Evolutionary conservation across 2,888 invertebrate genomes (phyloP), one percentile per base, ranked within the genome.

Genomic region (Aquatica leii): DNA sequence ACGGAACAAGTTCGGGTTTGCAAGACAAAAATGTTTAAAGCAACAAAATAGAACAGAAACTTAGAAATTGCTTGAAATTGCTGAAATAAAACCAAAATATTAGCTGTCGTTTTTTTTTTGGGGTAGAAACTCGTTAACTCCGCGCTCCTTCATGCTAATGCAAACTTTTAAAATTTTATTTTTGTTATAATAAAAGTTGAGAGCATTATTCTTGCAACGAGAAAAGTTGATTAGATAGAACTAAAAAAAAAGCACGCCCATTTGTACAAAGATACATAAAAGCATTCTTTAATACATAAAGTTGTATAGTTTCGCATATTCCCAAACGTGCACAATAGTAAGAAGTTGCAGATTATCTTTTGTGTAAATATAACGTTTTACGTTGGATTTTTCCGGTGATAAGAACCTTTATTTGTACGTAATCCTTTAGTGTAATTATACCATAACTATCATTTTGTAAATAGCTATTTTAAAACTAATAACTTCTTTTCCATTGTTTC

Each of bases 301-400:
- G n/a, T n/a, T n/a, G n/a, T n/a, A n/a, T 34, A 34, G 9, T 34
- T 4, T 40, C 50, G 49, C 49, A 40, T 40, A 53, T 55, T 60
- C 41, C 53, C 48, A 52, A 40, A 51, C 61, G 67, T 61, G 61
- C 61, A 51, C 43, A 55, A 61, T 61, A 57, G 58, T 58, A 50
- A 61, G 48, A 64, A 64, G 57, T 67, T 59, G 51, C 54, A 52
- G 67, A 67, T 67, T 65, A 67, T 67, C 67, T 62, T 62, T 62
- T 67, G 65, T 65, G 60, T 58, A 67, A 65, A 67, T 67, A 65
- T 49, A 49, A 40, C 50, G 14, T 50, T 57, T 60, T 56, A 61
- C 59, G 59, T 24, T 64, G 64, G 64, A 60, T 64, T 43, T 52
- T 52, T 43, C 46, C 18, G 41, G 31, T 41, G 59, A 51, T 64